Conservation (phyloP, 1,140 invertebrate genomes). For the Adelges cooleyi region DNA sequence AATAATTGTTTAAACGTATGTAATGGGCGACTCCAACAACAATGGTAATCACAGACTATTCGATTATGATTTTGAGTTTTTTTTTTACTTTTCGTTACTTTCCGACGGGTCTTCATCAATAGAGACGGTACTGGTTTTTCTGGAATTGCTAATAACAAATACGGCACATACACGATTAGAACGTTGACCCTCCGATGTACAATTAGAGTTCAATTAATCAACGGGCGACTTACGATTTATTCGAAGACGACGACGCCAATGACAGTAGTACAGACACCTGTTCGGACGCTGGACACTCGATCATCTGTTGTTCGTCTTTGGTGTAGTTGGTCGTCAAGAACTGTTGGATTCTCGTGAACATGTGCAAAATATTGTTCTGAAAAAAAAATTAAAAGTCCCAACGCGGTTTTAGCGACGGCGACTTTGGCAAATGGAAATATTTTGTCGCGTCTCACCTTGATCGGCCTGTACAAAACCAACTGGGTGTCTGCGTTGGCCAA, state of each 20-base stretch:
- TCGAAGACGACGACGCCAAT: conserved; percentile 48
- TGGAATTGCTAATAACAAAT: neutral
- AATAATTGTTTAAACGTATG: no score
- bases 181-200: no score
- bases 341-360: conserved; percentile 72
- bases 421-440: neutral
- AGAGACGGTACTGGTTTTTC: conserved; percentile 11
- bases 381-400: conserved; percentile 34
- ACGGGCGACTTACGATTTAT: neutral
- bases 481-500: conserved; percentile 93
- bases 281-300: conserved; percentile 79
- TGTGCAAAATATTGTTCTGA: conserved; percentile 76
- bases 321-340: conserved; percentile 60
- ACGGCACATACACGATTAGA: neutral
- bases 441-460: conserved; percentile 50
- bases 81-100: no score
- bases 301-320: conserved; percentile 66
- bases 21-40: no score
- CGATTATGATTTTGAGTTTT: no score
- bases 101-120: conserved; percentile 11
- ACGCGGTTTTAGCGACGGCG: neutral
- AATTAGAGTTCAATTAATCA: neutral
- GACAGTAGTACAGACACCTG: conserved; percentile 82
- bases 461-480: conserved; percentile 85
- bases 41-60: no score